Evolutionary conservation across 2,113 vertebrate genomes (phyloP), one percentile per base, ranked within the genome.

Genomic region (Takifugu bimaculatus): DNA sequence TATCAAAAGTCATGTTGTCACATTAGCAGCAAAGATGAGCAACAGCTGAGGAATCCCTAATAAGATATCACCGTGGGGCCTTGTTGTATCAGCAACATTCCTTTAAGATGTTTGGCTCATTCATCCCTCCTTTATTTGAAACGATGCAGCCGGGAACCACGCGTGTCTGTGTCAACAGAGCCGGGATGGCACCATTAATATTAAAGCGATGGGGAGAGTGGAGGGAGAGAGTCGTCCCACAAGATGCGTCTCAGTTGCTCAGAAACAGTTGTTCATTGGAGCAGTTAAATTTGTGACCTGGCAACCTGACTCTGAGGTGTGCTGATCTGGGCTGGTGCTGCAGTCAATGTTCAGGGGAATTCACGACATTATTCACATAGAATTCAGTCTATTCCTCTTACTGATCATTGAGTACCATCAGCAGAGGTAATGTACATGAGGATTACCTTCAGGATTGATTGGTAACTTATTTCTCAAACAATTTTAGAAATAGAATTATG

Each of bases 231-330:
- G 56, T 48, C 57, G 35, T 59, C 60, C 45, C 0, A 0, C 13
- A 4, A 51, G 43, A 3, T 11, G 12, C 56, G 65, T 52, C 66
- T 58, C 64, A 81, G 70, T 70, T 73, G 32, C 74, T 64, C 39
- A 57, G 63, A 72, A 68, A 80, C 43, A 26, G 65, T 25, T 75
- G 68, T 66, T 80, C 28, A 20, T 80, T 80, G 74, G 67, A 68
- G 62, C 68, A n/a, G 75, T 78, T 78, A 70, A 67, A 79, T 70
- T 76, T 74, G 81, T 62, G 73, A 75, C 83, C 81, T 78, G 81
- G 80, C 76, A 89, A 84, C 79, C 65, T 59, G 72, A 13, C 56
- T 78, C 74, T 75, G 80, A 78, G 85, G 54, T 2, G 50, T 47
- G 27, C 39, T 48, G 61, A 60, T 64, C 53, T 58, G 43, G 13